A percentile compares a stretch with the other conserved stretches of the same genome.
These are phyloP conservation scores for Anagrus nilaparvatae DNA, from an alignment of 1,140 invertebrate species.

Conservation along the genomic window DNA sequence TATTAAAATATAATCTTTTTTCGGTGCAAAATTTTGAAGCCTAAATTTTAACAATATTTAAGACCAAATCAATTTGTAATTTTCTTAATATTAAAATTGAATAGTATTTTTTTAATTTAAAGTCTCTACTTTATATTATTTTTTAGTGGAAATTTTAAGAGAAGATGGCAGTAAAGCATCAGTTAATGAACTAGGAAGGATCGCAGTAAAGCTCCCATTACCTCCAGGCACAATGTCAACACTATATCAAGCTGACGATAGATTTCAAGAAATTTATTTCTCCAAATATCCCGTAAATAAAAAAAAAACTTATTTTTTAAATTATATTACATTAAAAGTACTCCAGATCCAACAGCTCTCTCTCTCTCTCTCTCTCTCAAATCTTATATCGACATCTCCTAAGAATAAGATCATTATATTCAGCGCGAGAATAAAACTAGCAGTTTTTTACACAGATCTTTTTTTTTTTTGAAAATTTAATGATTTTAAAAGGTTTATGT, in stretches of 20 bases:
- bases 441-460: too few relatives aligned
- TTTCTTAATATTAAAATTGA: background rate
- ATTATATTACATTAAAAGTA: too few relatives aligned
- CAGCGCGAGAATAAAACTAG: too few relatives aligned
- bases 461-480: too few relatives aligned
- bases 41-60: background rate
- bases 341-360: too few relatives aligned
- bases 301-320: background rate
- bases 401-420: too few relatives aligned
- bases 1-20: constrained; percentile 8
- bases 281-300: constrained; percentile 62
- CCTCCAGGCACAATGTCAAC: constrained; percentile 80
- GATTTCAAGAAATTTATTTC: constrained; percentile 74
- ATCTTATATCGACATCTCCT: too few relatives aligned
- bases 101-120: background rate
- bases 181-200: constrained; percentile 65
- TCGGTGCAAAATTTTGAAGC: background rate
- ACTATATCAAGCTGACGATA: constrained; percentile 71
- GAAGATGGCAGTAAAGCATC: constrained; percentile 58
- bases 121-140: constrained; percentile 18
- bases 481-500: too few relatives aligned
- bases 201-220: constrained; percentile 75
- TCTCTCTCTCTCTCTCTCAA: too few relatives aligned
- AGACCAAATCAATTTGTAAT: too few relatives aligned
- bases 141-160: constrained; percentile 60